Evolutionary conservation across 2,113 vertebrate species (phyloP), one percentile per base, ranked within the genome.

Genomic region (Amblyornis subalaris): DNA sequence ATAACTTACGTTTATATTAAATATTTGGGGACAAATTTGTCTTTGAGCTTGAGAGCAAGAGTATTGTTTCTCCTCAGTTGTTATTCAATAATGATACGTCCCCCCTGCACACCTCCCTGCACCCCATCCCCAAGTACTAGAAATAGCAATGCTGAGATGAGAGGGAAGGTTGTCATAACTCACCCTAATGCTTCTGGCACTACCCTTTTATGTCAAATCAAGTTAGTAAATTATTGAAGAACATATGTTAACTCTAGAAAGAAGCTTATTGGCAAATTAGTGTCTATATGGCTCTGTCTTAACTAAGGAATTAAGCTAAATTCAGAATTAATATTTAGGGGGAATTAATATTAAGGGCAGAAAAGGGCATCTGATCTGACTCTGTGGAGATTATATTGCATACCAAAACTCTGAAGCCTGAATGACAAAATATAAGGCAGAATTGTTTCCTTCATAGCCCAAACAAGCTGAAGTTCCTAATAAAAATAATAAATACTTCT

Each of bases 241-340:
- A n/a, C 1, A 1, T 85, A 25, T 42, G 18, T 64, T 85, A 79
- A 48, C 23, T 93, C 42, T 29, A 65, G 45, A 74, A 66, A 47
- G 60, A 88, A 61, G n/a, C 14, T 76, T 60, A 33, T 40, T 75
- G 61, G 21, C 8, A 14, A 21, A 1, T 76, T 58, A 21, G 2
- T 55, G 33, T 76, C 26, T 47, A 20, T 88, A 38, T 80, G 48
- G 18, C 7, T 1, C 12, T 40, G 18, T 91, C 36, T 82, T 23
- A 38, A 26, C 23, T 79, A 70, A 61, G 23, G 66, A 61, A 48
- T 73, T 36, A 80, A 88, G 26, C 26, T 16, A 45, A 78, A 8
- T 78, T 79, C 45, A 40, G 31, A 44, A 24, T 76, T 95, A 82
- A 29, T 88, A 44, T 72, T 93, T 78, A 69, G n/a, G n/a, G n/a